Evolutionary conservation across 2,888 invertebrate species (phyloP), one percentile per base, ranked within the genome.

Genomic region (Dexiosoma caninum): DNA sequence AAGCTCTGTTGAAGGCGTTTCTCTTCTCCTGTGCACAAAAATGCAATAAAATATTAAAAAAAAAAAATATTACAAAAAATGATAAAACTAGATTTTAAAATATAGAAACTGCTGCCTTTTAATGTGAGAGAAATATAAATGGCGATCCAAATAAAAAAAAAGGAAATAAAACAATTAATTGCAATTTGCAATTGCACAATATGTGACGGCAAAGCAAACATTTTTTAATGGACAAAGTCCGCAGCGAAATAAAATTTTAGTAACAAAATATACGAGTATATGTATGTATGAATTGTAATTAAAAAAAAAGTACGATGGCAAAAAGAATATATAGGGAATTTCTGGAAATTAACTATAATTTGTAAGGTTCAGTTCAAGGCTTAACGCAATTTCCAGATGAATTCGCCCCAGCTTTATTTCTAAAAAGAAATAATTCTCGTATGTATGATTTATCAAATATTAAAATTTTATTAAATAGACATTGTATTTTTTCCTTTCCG

Each of bases 131-230:
- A 32, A 44, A 46, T 57, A 35, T 21, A 42, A 62, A 62, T 49
- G 49, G 21, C 37, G 35, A 23, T 16, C 51, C 6, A 51, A 57
- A 67, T 75, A 51, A 66, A 75, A 51, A 67, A 49, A 49, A 75
- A 60, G 59, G 75, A 59, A 67, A 75, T 75, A 67, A 67, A 75
- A 67, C 75, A 75, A 75, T 75, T 75, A 59, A 67, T 67, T 75
- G 57, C 75, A 75, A 67, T 67, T 75, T 67, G 66, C 23, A 42
- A 37, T 66, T 1, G 12, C n/a, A 53, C 16, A 66, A 49, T 35
- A 44, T 32, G 12, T 16, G 9, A 2, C 57, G 10, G 9, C 12
- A 60, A 53, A 53, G 42, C 2, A 53, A 23, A 53, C 14, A n/a
- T 42, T 6, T 6, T 60, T 21, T 30, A 64, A 72, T 72, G 72